These are phyloP conservation scores for Tenualosa thibaudeaui DNA, from an alignment of 2,797 vertebrate genomes.

Conservation along the genomic window DNA sequence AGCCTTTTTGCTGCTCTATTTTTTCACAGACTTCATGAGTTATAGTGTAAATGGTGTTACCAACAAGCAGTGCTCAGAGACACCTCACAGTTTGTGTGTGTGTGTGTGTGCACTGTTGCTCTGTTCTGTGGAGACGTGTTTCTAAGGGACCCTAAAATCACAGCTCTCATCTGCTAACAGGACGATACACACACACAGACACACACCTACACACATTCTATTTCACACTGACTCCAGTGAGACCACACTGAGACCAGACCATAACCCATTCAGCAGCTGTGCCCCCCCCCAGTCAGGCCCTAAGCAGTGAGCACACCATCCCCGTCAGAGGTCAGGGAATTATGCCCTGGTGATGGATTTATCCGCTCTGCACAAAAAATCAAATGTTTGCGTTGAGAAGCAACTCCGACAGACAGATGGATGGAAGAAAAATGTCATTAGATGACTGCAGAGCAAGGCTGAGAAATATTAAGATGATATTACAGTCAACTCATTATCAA, in stretches of 20 bases:
- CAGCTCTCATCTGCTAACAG: not conserved
- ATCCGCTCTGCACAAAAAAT: not conserved
- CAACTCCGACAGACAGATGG: not conserved
- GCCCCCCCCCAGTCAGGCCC: not conserved
- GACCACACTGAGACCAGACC: not conserved
- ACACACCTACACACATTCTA: not conserved
- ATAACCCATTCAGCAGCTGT: not conserved
- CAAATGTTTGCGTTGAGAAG: slow-evolving; percentile 2
- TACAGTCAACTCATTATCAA: no score
- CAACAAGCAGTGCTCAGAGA: not conserved
- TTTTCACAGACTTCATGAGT: not conserved
- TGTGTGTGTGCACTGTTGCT: not conserved
- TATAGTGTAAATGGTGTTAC: not conserved
- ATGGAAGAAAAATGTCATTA: not conserved
- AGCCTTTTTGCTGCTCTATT: no score
- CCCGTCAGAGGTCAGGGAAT: not conserved
- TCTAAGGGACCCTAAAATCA: not conserved
- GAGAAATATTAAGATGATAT: no score
- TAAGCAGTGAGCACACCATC: not conserved
- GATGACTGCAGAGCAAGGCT: no score
- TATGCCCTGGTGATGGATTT: not conserved
- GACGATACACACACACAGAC: not conserved
- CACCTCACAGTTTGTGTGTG: not conserved
- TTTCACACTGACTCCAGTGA: not conserved
- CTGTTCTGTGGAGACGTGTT: not conserved